Evolutionary conservation across 2,797 vertebrate species (phyloP).

Genomic region (Tachyglossus aculeatus): DNA sequence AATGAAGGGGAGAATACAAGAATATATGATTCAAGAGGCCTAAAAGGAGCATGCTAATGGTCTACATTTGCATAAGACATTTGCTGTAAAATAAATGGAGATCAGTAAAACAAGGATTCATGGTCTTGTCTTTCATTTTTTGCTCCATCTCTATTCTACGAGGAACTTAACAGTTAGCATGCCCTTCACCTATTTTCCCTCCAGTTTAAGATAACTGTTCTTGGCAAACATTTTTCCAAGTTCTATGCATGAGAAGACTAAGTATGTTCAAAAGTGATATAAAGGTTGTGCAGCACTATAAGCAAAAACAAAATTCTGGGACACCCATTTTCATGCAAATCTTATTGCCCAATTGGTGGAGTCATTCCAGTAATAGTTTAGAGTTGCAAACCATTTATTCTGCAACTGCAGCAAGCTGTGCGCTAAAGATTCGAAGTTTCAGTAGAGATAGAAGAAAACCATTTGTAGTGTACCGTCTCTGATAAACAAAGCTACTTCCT

Average conservation of each 20-base stretch:
- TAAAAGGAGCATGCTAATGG: conserved; percentile 41
- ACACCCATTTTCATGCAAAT: conserved; percentile 70
- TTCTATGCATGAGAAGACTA: conserved; percentile 56
- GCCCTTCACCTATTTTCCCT: conserved; percentile 34
- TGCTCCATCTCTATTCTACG: conserved; percentile 37
- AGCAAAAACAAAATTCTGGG: conserved; percentile 54
- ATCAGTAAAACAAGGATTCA: conserved; percentile 54
- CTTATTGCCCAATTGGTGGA: conserved; percentile 69
- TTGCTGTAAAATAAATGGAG: conserved; percentile 40
- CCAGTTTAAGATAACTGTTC: conserved; percentile 31
- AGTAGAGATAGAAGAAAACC: conserved; percentile 30
- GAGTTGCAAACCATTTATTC: too few relatives aligned
- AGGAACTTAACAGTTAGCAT: conserved; percentile 41
- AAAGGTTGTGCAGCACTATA: conserved; percentile 55
- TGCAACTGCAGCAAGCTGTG: conserved; percentile 34
- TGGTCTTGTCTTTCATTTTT: conserved; percentile 39
- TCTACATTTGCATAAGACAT: conserved; percentile 53
- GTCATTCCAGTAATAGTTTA: conserved; percentile 56
- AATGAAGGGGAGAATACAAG: background rate
- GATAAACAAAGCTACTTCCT: conserved; percentile 48
- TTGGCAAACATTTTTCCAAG: conserved; percentile 52
- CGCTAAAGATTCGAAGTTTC: conserved; percentile 43
- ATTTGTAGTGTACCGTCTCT: conserved; percentile 31
- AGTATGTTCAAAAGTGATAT: conserved; percentile 68
- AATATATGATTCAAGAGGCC: conserved; percentile 12